Evolutionary conservation across 92 coral and sea anemone genomes (phyloP), one percentile per base, ranked within the genome.

Genomic region (Parazoanthus darwini): DNA sequence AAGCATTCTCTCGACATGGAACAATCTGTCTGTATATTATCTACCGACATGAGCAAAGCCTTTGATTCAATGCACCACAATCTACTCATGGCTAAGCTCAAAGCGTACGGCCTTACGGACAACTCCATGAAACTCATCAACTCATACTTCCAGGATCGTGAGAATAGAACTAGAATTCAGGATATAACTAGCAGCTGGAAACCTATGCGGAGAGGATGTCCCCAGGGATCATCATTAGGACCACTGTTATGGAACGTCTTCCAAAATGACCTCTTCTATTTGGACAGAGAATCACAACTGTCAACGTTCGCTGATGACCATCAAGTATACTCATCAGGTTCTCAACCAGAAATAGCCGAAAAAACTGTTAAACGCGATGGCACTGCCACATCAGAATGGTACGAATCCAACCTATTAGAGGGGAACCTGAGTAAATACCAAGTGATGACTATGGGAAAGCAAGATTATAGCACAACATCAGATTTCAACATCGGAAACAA

Each of bases 271-370:
- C 80, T 93, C 59, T 91, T 91, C 77, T 93, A 91, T 89, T 9
- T 86, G 6, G 85, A 91, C 38, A 78, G 89, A 9, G 83, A 93
- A 76, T 35, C 85, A 50, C 90, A 88, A 71, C 88, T 93, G 66
- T 93, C 92, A 48, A 90, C 83, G 58, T 93, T 78, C 78, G 92
- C 95, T 2, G 93, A 93, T 67, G 95, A 93, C 85, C 93, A 91
- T 71, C 95, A 93, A 70, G 86, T 91, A 42, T 91, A 93, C 81
- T 88, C 54, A 36, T 73, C 89, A 2, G 43, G 75, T 83, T 18
- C 71, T 50, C 73, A 91, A 26, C 91, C 86, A 37, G 42, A 39
- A 39, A 39, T 39, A 39, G 42, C 42, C 42, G 42, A 39, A 39
- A 39, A 39, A 39, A 39, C 36, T 29, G 70, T 91, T 3, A 82